Evolutionary conservation across 1,140 invertebrate genomes (phyloP).

Genomic region (Sarcophaga peregrina): DNA sequence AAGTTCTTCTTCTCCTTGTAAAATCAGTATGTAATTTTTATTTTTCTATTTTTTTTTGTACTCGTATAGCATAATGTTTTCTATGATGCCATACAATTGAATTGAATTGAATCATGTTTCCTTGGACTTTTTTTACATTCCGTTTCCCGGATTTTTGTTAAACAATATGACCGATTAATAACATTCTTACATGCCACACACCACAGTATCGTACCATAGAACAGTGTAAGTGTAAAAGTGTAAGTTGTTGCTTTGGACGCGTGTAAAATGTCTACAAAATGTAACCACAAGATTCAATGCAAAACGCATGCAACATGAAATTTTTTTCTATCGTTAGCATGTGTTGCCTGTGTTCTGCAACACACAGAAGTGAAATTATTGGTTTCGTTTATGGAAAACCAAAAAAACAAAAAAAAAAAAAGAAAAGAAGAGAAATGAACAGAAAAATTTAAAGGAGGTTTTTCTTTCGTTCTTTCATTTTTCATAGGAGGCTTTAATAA

Average conservation of each 20-base stretch:
- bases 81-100: not conserved
- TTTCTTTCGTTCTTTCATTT: not conserved
- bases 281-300: not conserved
- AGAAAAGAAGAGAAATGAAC: not conserved
- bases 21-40: too few species aligned
- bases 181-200: constrained; percentile 32
- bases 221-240: constrained; percentile 14
- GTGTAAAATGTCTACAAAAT: not conserved
- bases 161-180: constrained; percentile 36
- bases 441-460: too few species aligned
- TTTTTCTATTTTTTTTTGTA: too few species aligned
- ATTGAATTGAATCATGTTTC: constrained; percentile 12
- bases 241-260: constrained; percentile 20
- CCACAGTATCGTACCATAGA: not conserved
- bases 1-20: not conserved
- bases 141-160: constrained; percentile 28
- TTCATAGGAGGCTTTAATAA: constrained; percentile 1
- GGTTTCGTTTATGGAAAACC: constrained; percentile 14
- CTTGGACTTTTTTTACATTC: constrained; percentile 24
- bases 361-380: constrained; percentile 18
- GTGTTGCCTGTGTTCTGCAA: not conserved
- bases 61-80: not conserved
- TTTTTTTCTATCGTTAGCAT: not conserved
- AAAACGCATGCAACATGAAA: not conserved
- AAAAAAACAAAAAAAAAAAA: too few species aligned